Conservation (phyloP, 2,113 vertebrate species). For the Electrona antarctica region DNA sequence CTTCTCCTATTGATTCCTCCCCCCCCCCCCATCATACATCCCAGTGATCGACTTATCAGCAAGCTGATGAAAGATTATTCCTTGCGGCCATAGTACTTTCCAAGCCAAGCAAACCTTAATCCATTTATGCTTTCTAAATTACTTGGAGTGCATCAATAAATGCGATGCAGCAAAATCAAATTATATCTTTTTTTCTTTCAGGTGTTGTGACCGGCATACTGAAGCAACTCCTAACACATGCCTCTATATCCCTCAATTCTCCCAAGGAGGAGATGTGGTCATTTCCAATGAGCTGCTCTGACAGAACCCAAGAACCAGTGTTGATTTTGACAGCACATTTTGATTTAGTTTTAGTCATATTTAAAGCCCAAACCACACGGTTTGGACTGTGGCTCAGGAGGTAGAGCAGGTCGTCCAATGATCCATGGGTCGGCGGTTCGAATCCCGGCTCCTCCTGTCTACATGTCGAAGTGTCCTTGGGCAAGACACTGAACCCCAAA, state of each 20-base stretch:
- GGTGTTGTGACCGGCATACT: conserved; percentile 21
- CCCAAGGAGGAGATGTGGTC: conserved; percentile 42
- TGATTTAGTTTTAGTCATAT: too few relatives aligned
- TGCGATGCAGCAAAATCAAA: conserved; percentile 17
- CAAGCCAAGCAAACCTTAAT: conserved; percentile 43
- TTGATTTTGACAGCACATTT: too few relatives aligned
- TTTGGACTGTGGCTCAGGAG: too few relatives aligned
- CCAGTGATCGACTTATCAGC: conserved; percentile 42
- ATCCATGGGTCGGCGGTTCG: too few relatives aligned
- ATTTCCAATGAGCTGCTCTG: conserved; percentile 55
- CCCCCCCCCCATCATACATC: not conserved
- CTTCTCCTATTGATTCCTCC: conserved; percentile 50
- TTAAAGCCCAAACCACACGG: too few relatives aligned
- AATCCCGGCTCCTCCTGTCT: too few relatives aligned
- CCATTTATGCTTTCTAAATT: conserved; percentile 57
- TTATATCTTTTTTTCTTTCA: conserved; percentile 15
- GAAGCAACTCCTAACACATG: conserved; percentile 1
- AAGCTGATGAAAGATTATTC: conserved; percentile 47
- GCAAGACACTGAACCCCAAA: too few relatives aligned
- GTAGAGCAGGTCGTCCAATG: too few relatives aligned
- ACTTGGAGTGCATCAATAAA: conserved; percentile 51
- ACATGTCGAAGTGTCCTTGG: too few relatives aligned
- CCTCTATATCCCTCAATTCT: not conserved
- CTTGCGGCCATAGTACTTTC: conserved; percentile 33
- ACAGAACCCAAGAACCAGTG: conserved; percentile 33